A percentile compares a stretch with the other conserved stretches of the same genome.
Evolutionary conservation across 2,888 invertebrate genomes (phyloP).

Genomic region (Himalopsyche tibetana): DNA sequence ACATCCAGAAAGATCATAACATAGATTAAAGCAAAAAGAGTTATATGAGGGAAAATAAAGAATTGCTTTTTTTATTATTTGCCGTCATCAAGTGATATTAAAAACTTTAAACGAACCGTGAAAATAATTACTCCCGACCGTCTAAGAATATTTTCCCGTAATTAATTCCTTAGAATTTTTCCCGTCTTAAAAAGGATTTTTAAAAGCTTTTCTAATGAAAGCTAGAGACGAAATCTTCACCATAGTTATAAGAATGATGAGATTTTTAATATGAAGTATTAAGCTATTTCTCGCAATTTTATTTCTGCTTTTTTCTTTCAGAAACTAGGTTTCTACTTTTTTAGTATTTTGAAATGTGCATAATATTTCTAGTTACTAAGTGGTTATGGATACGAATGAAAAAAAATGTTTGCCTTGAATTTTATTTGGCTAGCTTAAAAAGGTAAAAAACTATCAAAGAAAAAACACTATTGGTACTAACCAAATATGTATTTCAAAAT

Average conservation of each 20-base stretch:
- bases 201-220: slow-evolving; percentile 32
- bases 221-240: slow-evolving; percentile 19
- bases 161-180: slow-evolving; percentile 25
- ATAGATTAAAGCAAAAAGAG: too few relatives aligned
- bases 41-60: not conserved
- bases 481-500: too few relatives aligned
- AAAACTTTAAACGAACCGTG: slow-evolving; percentile 3
- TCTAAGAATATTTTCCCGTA: slow-evolving; percentile 12
- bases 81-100: not conserved
- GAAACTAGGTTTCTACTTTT: too few relatives aligned
- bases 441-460: too few relatives aligned
- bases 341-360: too few relatives aligned
- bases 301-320: too few relatives aligned
- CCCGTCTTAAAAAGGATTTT: not conserved
- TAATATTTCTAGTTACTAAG: too few relatives aligned
- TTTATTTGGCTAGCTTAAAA: too few relatives aligned
- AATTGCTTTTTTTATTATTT: not conserved
- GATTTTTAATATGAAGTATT: slow-evolving; percentile 14
- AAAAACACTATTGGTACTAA: too few relatives aligned
- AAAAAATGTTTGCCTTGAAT: too few relatives aligned
- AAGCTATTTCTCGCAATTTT: not conserved
- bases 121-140: slow-evolving; percentile 2
- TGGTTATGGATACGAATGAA: too few relatives aligned
- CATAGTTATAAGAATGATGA: slow-evolving; percentile 4
- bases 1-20: too few relatives aligned